These are phyloP conservation scores for Dolichallabes microphthalmus DNA, from an alignment of 2,113 vertebrate species.

Conservation along the genomic window DNA sequence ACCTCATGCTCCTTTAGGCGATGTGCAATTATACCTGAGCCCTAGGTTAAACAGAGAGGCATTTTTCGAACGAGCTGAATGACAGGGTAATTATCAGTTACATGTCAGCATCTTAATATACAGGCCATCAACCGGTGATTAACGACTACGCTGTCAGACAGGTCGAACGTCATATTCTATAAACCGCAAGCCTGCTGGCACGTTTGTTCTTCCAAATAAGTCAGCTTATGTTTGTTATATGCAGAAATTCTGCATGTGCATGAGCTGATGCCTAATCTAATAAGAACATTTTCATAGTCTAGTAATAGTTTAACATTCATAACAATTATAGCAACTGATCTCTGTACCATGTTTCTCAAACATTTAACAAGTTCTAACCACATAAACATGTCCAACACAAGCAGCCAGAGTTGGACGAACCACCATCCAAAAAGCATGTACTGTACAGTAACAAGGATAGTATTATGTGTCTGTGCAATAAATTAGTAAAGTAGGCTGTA, in stretches of 20 bases:
- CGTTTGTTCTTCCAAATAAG: background rate
- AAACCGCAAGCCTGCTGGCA: background rate
- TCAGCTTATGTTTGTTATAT: background rate
- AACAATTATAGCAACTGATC: background rate
- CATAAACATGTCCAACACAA: background rate
- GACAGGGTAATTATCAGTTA: slow-evolving; percentile 36
- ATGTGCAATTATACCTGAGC: slow-evolving; percentile 70
- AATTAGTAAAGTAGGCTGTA: background rate
- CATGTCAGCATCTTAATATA: slow-evolving; percentile 44
- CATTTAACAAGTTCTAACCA: background rate
- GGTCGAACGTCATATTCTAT: slow-evolving; percentile 1
- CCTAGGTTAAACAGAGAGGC: slow-evolving; percentile 46
- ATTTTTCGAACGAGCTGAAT: slow-evolving; percentile 32
- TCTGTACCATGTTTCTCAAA: background rate
- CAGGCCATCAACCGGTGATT: slow-evolving; percentile 37
- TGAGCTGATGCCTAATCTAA: background rate
- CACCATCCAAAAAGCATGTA: background rate
- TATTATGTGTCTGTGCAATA: background rate
- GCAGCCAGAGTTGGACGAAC: background rate
- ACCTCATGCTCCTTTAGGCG: slow-evolving; percentile 70
- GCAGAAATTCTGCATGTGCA: background rate
- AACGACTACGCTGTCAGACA: slow-evolving; percentile 29
- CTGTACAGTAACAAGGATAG: background rate
- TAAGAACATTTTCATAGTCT: background rate
- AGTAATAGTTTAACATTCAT: background rate